Evolutionary conservation across 2,113 vertebrate species (phyloP).

Genomic region (Myotis davidii): DNA sequence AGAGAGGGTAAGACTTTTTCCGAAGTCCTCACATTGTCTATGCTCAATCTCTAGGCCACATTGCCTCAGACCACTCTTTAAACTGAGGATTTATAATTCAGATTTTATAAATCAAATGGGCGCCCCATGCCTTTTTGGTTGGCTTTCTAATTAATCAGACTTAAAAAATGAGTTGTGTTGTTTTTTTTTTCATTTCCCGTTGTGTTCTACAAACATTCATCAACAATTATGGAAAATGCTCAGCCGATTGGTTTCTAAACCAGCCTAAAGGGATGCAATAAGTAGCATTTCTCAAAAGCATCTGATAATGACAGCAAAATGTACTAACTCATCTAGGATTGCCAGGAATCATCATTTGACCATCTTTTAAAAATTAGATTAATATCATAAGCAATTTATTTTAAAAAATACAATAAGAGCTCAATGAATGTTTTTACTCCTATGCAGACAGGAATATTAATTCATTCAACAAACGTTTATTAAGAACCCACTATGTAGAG

Average conservation of each 20-base stretch:
- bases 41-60: not conserved
- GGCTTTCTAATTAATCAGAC: slow-evolving; percentile 11
- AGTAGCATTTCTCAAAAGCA: slow-evolving; percentile 34
- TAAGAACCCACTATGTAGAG: not conserved
- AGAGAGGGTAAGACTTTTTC: not conserved
- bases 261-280: not conserved
- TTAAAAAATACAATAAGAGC: not conserved
- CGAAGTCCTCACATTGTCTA: not conserved
- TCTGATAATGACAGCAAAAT: not conserved
- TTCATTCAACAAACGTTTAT: not conserved
- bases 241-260: not conserved
- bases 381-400: slow-evolving; percentile 31
- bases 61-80: not conserved
- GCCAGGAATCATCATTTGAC: not conserved
- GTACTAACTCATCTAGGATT: not conserved
- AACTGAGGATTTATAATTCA: slow-evolving; percentile 34
- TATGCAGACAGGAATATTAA: not conserved
- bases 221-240: not conserved
- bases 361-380: slow-evolving; percentile 48
- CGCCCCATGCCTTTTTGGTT: not conserved
- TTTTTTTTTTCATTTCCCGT: not conserved
- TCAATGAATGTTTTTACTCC: slow-evolving; percentile 19
- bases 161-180: not conserved
- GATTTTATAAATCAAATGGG: not conserved
- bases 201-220: not conserved